Percentiles rank a stretch among this genome's conserved stretches.
Evolutionary conservation across 2,888 invertebrate species (phyloP).

Genomic region (Patella caerulea): DNA sequence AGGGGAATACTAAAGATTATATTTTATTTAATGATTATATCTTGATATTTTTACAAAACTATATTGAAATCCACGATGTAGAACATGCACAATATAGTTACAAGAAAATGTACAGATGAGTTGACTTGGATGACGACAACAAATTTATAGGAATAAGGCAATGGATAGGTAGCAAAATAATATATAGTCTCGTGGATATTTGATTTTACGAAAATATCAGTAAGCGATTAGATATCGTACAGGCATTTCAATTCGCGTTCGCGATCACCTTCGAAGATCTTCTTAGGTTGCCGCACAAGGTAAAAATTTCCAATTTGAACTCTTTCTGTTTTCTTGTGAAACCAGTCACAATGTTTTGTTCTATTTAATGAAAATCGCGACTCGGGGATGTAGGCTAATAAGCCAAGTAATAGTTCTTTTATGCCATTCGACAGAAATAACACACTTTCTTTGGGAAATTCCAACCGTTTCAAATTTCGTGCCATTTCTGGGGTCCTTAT

Average conservation of each 20-base stretch:
- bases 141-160: too few relatives aligned
- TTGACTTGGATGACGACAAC: too few relatives aligned
- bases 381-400: constrained; percentile 53
- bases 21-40: too few relatives aligned
- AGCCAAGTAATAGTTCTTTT: constrained; percentile 53
- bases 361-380: constrained; percentile 55
- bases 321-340: constrained; percentile 32
- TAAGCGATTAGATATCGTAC: constrained; percentile 44
- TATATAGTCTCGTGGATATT: too few relatives aligned
- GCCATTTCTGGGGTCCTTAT: constrained; percentile 50
- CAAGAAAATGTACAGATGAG: too few relatives aligned
- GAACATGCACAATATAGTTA: too few relatives aligned
- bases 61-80: too few relatives aligned
- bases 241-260: constrained; percentile 48
- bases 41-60: too few relatives aligned
- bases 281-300: constrained; percentile 59
- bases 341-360: constrained; percentile 50
- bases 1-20: too few relatives aligned
- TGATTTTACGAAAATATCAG: too few relatives aligned
- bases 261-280: constrained; percentile 51
- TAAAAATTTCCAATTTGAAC: constrained; percentile 66
- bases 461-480: constrained; percentile 42
- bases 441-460: constrained; percentile 38
- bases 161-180: too few relatives aligned
- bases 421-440: constrained; percentile 46